Percentiles rank a stretch among this genome's conserved stretches.
phyloP scores from a whole-genome alignment of 2,113 vertebrate genomes.

The Sminthopsis crassicaudata region DNA sequence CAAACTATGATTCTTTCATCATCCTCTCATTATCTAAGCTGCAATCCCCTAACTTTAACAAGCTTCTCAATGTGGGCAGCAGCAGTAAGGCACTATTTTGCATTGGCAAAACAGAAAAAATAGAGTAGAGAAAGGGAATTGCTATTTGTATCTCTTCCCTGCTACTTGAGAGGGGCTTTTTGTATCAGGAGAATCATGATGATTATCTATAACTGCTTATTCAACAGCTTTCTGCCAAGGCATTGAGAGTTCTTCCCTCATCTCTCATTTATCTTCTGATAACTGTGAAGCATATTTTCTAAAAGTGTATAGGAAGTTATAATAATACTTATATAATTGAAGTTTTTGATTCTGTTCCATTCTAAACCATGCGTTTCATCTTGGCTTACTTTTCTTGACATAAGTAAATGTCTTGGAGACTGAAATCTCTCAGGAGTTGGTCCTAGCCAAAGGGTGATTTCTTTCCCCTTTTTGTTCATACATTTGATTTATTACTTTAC shows the following conservation, averaged over 20 bases:
- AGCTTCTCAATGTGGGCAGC: not conserved
- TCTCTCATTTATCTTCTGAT: conserved; percentile 69
- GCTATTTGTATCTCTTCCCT: not conserved
- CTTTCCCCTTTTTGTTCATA: conserved; percentile 63
- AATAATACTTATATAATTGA: conserved; percentile 58
- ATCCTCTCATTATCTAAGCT: not conserved
- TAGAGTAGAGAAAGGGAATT: not conserved
- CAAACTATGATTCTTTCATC: not conserved
- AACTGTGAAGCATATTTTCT: conserved; percentile 65
- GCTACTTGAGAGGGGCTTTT: conserved; percentile 49
- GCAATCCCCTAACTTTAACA: not conserved
- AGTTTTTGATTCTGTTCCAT: conserved; percentile 63
- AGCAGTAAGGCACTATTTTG: not conserved
- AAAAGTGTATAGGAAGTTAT: conserved; percentile 62
- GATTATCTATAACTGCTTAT: conserved; percentile 19
- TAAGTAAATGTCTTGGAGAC: conserved; percentile 70
- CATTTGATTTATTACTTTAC: conserved; percentile 77
- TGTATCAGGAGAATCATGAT: conserved; percentile 33
- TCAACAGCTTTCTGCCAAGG: conserved; percentile 30
- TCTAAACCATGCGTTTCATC: conserved; percentile 71
- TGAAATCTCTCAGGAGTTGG: conserved; percentile 60
- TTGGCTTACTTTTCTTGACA: conserved; percentile 70
- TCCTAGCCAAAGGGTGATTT: conserved; percentile 64
- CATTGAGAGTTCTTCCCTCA: conserved; percentile 62
- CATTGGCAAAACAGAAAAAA: conserved; percentile 9